Conservation (phyloP, 1,140 invertebrate genomes). For the Lucilia cuprina region DNA sequence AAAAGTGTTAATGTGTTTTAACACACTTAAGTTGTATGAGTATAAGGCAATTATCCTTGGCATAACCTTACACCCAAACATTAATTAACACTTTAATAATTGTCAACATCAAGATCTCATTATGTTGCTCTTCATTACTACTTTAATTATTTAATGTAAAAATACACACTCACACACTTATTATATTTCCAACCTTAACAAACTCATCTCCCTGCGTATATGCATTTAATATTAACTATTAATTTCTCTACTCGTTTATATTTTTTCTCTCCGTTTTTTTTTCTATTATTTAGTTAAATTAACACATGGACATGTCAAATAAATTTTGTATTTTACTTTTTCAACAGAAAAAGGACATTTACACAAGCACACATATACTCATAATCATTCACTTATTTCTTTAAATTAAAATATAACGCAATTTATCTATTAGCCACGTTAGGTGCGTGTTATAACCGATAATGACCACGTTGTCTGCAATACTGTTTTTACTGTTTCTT, state of each 20-base stretch:
- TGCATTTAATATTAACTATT: too few species aligned
- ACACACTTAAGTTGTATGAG: not conserved
- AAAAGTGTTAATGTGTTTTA: not conserved
- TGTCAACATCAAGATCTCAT: not conserved
- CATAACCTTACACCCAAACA: constrained; percentile 5
- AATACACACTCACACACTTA: not conserved
- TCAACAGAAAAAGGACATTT: too few species aligned
- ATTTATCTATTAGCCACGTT: not conserved
- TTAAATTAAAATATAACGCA: not conserved
- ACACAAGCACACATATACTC: not conserved
- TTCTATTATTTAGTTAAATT: not conserved
- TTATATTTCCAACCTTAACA: too few species aligned
- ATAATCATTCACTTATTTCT: not conserved
- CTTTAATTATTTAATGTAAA: not conserved
- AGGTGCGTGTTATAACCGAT: constrained; percentile 1
- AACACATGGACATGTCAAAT: not conserved
- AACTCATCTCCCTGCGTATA: too few species aligned
- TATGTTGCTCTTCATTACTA: not conserved
- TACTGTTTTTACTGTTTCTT: constrained; percentile 24
- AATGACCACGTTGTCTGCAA: constrained; percentile 28
- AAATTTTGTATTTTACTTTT: not conserved
- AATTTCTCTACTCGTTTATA: too few species aligned
- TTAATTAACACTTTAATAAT: not conserved
- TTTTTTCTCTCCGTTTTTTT: not conserved
- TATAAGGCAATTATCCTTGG: constrained; percentile 18